A percentile compares a stretch with the other conserved stretches of the same genome.
These are phyloP conservation scores for Spinibarbus caldwelli DNA, from an alignment of 2,797 vertebrate genomes.

Conservation along the genomic window DNA sequence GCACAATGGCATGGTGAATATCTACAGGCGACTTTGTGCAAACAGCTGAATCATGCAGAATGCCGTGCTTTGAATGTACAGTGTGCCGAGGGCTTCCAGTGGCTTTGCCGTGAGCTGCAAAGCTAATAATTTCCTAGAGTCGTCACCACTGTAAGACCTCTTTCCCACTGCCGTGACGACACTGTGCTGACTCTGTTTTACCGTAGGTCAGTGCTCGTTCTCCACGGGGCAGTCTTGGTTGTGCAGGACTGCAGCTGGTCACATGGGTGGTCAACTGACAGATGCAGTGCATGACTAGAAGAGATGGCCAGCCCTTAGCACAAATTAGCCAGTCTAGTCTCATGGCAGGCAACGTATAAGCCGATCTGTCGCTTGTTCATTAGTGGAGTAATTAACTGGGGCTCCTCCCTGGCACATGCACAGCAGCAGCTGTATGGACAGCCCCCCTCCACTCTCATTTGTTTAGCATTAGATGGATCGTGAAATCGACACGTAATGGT, in stretches of 20 bases:
- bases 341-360: slow-evolving; percentile 55
- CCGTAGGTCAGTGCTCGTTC: background rate
- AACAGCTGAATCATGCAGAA: slow-evolving; percentile 62
- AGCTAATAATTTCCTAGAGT: slow-evolving; percentile 17
- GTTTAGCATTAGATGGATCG: slow-evolving; percentile 48
- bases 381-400: slow-evolving; percentile 62
- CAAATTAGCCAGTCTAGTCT: slow-evolving; percentile 41
- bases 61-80: slow-evolving; percentile 41
- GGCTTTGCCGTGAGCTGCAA: slow-evolving; percentile 30
- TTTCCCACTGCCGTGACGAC: slow-evolving; percentile 13
- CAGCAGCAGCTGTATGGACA: slow-evolving; percentile 51
- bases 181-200: slow-evolving; percentile 16
- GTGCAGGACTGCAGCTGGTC: background rate
- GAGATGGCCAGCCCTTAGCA: slow-evolving; percentile 26
- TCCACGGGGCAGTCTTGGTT: background rate
- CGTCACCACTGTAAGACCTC: background rate
- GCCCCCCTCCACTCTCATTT: slow-evolving; percentile 32
- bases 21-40: slow-evolving; percentile 55
- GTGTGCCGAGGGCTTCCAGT: slow-evolving; percentile 34
- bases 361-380: slow-evolving; percentile 48
- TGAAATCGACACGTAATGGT: slow-evolving; percentile 7
- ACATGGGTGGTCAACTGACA: slow-evolving; percentile 21
- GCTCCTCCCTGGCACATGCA: slow-evolving; percentile 51
- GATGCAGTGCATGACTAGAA: slow-evolving; percentile 20
- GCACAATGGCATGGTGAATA: slow-evolving; percentile 48